These are phyloP conservation scores for Vulpes vulpes DNA, from an alignment of 2,113 vertebrate species.

Conservation along the genomic window DNA sequence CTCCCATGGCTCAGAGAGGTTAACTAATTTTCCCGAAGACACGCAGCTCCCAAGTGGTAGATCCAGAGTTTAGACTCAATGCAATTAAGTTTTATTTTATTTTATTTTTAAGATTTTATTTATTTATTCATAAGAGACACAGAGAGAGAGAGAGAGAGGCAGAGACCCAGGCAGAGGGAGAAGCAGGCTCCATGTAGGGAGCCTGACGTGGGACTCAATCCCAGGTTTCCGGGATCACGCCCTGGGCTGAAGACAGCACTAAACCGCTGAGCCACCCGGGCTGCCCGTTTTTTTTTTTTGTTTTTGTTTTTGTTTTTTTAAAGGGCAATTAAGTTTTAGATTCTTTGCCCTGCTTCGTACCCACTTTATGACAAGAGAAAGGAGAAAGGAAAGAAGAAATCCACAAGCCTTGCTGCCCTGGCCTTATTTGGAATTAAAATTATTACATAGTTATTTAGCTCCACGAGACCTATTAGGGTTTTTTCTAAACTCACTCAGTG, in stretches of 20 bases:
- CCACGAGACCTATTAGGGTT: neutral
- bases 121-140: too few species aligned
- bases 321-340: conserved; percentile 63
- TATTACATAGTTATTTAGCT: neutral
- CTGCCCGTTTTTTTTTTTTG: too few species aligned
- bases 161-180: too few species aligned
- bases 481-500: neutral
- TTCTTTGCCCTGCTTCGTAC: neutral
- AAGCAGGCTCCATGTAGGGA: too few species aligned
- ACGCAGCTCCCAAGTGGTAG: neutral
- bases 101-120: too few species aligned
- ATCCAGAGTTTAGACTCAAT: neutral
- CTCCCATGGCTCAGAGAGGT: neutral
- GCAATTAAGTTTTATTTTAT: neutral
- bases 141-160: too few species aligned
- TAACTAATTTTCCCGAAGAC: neutral
- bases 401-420: neutral
- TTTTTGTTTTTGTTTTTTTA: too few species aligned
- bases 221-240: too few species aligned
- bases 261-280: too few species aligned
- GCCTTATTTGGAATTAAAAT: neutral
- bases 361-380: neutral
- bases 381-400: neutral
- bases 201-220: too few species aligned
- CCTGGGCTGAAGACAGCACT: too few species aligned